These are phyloP conservation scores for Plebejus melissa DNA, from an alignment of 2,888 invertebrate genomes.

Conservation along the genomic window DNA sequence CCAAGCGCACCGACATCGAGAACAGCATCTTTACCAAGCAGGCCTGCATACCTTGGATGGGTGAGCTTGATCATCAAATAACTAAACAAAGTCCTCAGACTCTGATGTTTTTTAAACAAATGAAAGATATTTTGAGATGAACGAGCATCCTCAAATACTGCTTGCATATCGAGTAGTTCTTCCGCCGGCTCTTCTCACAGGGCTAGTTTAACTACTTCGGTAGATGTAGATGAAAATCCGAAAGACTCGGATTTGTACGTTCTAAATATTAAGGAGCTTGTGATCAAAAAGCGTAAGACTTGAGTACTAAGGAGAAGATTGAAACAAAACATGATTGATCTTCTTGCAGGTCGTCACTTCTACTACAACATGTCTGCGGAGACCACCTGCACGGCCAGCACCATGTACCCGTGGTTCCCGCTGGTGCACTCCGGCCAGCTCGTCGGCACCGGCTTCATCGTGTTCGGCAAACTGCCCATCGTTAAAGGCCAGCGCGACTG, in stretches of 20 bases:
- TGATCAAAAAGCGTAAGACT: not conserved
- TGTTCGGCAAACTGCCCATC: constrained; percentile 40
- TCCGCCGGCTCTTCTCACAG: no score
- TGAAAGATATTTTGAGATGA: not conserved
- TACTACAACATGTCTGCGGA: constrained; percentile 49
- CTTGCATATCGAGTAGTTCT: no score
- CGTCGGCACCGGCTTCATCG: constrained; percentile 43
- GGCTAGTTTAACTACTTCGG: no score
- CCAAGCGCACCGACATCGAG: constrained; percentile 36
- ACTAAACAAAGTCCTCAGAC: no score
- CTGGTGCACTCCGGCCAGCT: constrained; percentile 42
- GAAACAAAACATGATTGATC: no score
- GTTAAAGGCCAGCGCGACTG: constrained; percentile 38
- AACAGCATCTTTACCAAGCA: constrained; percentile 49
- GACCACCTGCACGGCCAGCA: constrained; percentile 40
- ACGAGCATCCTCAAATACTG: not conserved
- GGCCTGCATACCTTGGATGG: constrained; percentile 60
- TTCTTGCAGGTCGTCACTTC: constrained; percentile 47
- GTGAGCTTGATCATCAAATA: constrained; percentile 43
- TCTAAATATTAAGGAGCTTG: not conserved
- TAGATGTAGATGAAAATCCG: no score
- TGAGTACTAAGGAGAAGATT: no score
- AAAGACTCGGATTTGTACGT: no score
- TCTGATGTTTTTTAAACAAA: constrained; percentile 24
- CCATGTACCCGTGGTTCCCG: constrained; percentile 50